Conservation (phyloP, 1,140 invertebrate species). For the Charaxes varanes region DNA sequence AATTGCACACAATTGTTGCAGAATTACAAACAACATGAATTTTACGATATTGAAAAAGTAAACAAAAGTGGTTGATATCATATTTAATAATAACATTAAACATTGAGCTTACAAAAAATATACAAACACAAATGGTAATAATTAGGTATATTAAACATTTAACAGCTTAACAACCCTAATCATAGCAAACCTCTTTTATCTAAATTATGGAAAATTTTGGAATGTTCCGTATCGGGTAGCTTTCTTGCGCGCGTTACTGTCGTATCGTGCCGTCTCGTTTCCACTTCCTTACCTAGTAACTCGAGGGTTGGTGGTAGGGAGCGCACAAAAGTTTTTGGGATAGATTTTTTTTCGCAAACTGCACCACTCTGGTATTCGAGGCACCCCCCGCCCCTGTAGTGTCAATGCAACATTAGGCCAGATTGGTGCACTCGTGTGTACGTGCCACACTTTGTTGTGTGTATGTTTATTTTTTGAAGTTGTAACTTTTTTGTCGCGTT, state of each 20-base stretch:
- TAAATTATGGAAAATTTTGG: conserved; percentile 73
- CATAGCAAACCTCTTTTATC: conserved; percentile 71
- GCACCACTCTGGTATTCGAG: conserved; percentile 51
- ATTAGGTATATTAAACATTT: no score
- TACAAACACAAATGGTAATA: no score
- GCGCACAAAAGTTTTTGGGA: conserved; percentile 65
- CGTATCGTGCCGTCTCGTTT: conserved; percentile 33
- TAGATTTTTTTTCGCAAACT: conserved; percentile 69
- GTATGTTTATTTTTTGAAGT: conserved; percentile 15
- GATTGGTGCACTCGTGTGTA: conserved; percentile 16
- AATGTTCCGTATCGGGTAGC: conserved; percentile 45
- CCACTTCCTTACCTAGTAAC: conserved; percentile 44
- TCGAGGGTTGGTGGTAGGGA: conserved; percentile 58
- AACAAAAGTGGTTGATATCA: no score
- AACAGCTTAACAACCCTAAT: conserved; percentile 52
- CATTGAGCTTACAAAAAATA: no score
- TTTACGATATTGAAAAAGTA: no score
- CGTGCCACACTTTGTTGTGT: conserved; percentile 8
- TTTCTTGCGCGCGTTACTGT: conserved; percentile 34
- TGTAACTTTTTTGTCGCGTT: conserved; percentile 12
- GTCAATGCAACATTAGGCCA: conserved; percentile 31
- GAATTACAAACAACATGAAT: no score
- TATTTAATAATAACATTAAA: no score
- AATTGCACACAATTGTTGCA: no score
- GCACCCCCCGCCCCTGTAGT: conserved; percentile 31